Conservation (phyloP, 2,888 invertebrate genomes). For the Suillia variegata region DNA sequence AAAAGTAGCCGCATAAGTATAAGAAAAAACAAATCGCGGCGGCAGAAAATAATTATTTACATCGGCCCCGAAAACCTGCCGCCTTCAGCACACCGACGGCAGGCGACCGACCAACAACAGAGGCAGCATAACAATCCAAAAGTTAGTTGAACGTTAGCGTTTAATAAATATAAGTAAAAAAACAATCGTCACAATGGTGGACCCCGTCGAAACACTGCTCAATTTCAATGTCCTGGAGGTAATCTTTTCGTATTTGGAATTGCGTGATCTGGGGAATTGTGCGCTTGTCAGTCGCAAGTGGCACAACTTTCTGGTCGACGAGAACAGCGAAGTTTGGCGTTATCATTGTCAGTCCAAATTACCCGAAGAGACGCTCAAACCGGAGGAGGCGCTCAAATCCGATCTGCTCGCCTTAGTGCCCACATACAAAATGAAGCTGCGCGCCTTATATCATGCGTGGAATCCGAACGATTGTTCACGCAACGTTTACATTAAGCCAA, state of each 20-base stretch:
- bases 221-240: constrained; percentile 84
- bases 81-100: too few relatives aligned
- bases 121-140: too few relatives aligned
- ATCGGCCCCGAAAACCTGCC: too few relatives aligned
- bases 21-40: too few relatives aligned
- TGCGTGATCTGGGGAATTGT: constrained; percentile 86
- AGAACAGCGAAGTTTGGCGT: constrained; percentile 96
- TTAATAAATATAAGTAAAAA: too few relatives aligned
- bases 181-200: constrained; percentile 67
- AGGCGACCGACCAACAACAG: too few relatives aligned
- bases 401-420: constrained; percentile 87
- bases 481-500: constrained; percentile 95
- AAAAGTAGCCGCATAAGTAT: too few relatives aligned
- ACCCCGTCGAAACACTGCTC: constrained; percentile 68
- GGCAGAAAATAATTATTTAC: too few relatives aligned
- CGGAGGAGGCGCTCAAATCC: constrained; percentile 82
- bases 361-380: too few relatives aligned
- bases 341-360: constrained; percentile 84
- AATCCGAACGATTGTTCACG: constrained; percentile 96
- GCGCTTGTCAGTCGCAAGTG: constrained; percentile 92
- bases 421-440: constrained; percentile 90
- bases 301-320: constrained; percentile 78
- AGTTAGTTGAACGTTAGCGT: too few relatives aligned
- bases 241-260: constrained; percentile 88
- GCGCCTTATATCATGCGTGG: constrained; percentile 95